Evolutionary conservation across 2,888 invertebrate species (phyloP), one percentile per base, ranked within the genome.

Genomic region (Xestobium rufovillosum): DNA sequence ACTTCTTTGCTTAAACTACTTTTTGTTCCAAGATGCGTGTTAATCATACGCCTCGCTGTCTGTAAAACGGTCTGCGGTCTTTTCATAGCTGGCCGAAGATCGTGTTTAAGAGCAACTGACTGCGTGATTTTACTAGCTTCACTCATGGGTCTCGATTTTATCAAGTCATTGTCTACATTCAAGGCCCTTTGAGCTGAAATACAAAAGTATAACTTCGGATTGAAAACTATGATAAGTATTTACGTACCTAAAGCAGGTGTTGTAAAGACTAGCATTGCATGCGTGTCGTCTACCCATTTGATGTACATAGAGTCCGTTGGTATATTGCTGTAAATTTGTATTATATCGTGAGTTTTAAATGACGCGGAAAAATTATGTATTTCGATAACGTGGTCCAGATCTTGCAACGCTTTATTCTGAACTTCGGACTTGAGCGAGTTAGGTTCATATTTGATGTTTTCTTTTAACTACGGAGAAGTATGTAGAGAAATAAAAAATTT

Each of bases 281-380:
- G 63, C n/a, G 65, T 65, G 38, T 65, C 61, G 47, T 63, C 62
- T 13, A 64, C 59, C 65, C 64, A 65, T 48, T 63, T 61, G 30
- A 65, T 50, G 40, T 65, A 64, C 59, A 63, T 63, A 1, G 60
- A 53, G 39, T 64, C 61, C 39, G 59, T 56, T 16, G 61, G 57
- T 11, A 63, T 56, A 27, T 55, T 52, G 40, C 56, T 59, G 40
- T 64, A 65, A 25, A 61, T 52, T 40, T 62, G 61, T 42, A 65
- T 61, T 31, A 65, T 51, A 51, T 65, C 65, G 28, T 59, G 59
- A 3, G 64, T 63, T 44, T 54, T 58, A 23, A 65, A 57, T n/a
- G 56, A 52, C 2, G 61, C 33, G 16, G 65, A 63, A 46, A 65
- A 65, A 48, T 63, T 60, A 44, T 63, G 63, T 14, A 65, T 44